Percentiles rank a stretch among this genome's conserved stretches.
phyloP scores from a whole-genome alignment of 2,797 vertebrate species.

The Forpus xanthops region DNA sequence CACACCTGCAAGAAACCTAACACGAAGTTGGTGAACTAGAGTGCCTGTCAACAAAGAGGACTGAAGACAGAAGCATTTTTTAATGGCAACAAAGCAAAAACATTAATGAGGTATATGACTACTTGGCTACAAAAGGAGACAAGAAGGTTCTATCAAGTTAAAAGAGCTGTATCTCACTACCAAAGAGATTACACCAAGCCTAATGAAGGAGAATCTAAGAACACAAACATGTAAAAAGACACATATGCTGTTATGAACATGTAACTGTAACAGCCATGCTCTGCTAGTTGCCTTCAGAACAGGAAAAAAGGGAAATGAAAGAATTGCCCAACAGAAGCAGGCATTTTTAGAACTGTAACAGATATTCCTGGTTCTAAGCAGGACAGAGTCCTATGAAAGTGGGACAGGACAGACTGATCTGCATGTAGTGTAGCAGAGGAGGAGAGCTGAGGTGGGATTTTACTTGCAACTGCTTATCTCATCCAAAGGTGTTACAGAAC shows the following conservation, averaged over 20 bases:
- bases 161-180: neutral
- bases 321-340: neutral
- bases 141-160: neutral
- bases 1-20: neutral
- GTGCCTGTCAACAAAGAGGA: neutral
- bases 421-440: neutral
- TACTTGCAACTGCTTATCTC: neutral
- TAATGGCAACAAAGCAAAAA: neutral
- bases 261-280: neutral
- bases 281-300: neutral
- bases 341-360: neutral
- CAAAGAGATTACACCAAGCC: neutral
- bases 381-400: neutral
- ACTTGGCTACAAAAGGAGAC: neutral
- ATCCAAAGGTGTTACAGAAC: neutral
- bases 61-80: neutral
- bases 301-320: neutral
- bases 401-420: neutral
- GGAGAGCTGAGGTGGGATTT: neutral
- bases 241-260: neutral
- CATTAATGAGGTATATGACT: neutral
- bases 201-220: neutral
- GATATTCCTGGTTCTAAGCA: neutral
- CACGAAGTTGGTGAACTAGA: neutral
- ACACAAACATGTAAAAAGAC: neutral